Conservation (phyloP, 1,140 invertebrate genomes). For the Dufourea novaeangliae region DNA sequence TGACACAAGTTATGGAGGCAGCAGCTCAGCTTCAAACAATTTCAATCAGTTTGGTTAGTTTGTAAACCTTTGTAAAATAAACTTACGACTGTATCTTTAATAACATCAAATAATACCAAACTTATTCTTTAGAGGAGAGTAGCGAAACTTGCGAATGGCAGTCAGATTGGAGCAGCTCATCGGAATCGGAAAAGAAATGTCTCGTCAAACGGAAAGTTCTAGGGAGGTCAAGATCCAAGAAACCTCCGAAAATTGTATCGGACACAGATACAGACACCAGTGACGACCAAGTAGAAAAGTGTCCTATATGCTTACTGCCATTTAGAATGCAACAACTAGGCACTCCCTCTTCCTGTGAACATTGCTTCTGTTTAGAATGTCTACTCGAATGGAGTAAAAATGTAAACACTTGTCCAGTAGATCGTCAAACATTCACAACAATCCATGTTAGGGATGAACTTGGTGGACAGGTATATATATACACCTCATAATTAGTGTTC, state of each 20-base stretch:
- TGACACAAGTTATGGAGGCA: slow-evolving; percentile 69
- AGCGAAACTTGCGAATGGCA: slow-evolving; percentile 70
- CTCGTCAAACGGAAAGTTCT: slow-evolving; percentile 33
- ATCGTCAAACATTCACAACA: slow-evolving; percentile 90
- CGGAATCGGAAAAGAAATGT: slow-evolving; percentile 59
- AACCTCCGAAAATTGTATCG: slow-evolving; percentile 26
- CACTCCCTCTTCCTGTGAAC: slow-evolving; percentile 92
- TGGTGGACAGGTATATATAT: slow-evolving; percentile 84
- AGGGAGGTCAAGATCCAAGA: slow-evolving; percentile 48
- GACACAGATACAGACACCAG: slow-evolving; percentile 82
- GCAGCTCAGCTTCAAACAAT: slow-evolving; percentile 54
- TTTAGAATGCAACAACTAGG: slow-evolving; percentile 89
- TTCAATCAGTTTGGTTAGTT: slow-evolving; percentile 59
- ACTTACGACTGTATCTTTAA: neutral
- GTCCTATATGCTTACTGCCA: slow-evolving; percentile 91
- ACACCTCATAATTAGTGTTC: neutral
- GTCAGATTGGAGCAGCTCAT: slow-evolving; percentile 75
- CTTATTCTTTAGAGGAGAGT: slow-evolving; percentile 20
- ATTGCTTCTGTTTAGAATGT: slow-evolving; percentile 94
- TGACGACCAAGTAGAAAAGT: slow-evolving; percentile 89
- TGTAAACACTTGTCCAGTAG: slow-evolving; percentile 97
- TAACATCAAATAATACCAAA: neutral
- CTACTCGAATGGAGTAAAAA: slow-evolving; percentile 96
- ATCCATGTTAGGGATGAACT: slow-evolving; percentile 89
- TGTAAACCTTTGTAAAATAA: slow-evolving; percentile 9